These are phyloP conservation scores for Oreochromis mossambicus DNA, from an alignment of 2,797 vertebrate species.

Conservation along the genomic window DNA sequence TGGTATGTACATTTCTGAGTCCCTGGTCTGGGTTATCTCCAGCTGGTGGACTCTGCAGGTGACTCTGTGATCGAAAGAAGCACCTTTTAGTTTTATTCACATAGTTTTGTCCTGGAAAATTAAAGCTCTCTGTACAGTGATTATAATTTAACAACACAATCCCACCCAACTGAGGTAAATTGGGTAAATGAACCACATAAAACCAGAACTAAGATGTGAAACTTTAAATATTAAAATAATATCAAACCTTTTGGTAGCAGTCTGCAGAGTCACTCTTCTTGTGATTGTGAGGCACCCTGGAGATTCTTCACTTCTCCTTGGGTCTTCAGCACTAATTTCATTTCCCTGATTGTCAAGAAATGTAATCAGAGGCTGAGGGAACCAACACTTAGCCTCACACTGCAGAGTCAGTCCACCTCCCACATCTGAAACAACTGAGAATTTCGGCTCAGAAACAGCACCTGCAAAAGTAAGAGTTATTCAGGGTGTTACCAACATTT, in stretches of 20 bases:
- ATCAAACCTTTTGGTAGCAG: neutral
- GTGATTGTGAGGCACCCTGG: neutral
- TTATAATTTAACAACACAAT: neutral
- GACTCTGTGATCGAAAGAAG: neutral
- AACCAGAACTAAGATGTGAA: neutral
- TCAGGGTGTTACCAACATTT: accelerated
- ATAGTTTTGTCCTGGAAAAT: neutral
- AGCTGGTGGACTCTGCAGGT: neutral
- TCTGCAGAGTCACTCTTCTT: neutral
- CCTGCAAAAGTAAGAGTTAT: neutral
- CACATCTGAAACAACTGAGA: neutral
- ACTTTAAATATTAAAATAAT: neutral
- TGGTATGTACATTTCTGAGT: neutral
- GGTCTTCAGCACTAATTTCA: neutral
- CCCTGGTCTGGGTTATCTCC: neutral
- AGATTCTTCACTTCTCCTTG: neutral
- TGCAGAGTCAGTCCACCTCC: neutral
- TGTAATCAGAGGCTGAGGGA: neutral
- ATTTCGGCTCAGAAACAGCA: neutral
- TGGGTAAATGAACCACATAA: neutral
- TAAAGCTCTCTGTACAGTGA: neutral
- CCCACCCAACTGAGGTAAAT: neutral
- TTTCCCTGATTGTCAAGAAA: accelerated
- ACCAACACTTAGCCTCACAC: neutral
- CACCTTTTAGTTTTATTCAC: neutral